Base-by-base conservation (phyloP, 2,888 invertebrate genomes). In the Spialia ferax region DNA sequence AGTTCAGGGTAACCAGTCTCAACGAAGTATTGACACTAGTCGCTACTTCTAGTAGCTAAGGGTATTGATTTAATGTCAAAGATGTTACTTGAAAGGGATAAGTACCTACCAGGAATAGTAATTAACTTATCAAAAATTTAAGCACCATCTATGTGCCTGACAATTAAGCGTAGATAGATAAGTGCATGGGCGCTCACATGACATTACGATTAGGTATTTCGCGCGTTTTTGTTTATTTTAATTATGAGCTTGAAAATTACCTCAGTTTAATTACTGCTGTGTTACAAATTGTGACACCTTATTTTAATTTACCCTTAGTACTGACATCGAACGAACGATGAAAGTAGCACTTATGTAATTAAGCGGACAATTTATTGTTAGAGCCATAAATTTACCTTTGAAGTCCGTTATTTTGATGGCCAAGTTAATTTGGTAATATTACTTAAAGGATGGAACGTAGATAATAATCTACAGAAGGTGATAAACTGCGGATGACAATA, bases 331-430 rank as follows among this genome's bases (percentile, higher is more conserved):
- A 50, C 35, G 50, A 56, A 65, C 22, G 65, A 56, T 57, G 42
- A 52, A 57, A 69, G 32, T 52, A 60, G 61, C 61, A 64, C 65
- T 69, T 61, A 65, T 42, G 64, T 52, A 57, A 69, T 65, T 65
- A 57, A 69, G 56, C 50, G 10, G 26, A 18, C 52, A 63, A 68
- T 63, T 48, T 63, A 63, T 59, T 63, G 15, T 42, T 10, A 45
- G 42, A 56, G 64, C 48, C 55, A 69, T 69, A 59, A 69, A 64
- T 63, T 57, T 57, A 64, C 32, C 22, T 64, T 23, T 56, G 18
- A 35, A 32, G 35, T 23, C n/a, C 65, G 38, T 52, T 65, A 26
- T 52, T 65, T 59, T 57, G n/a, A 65, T 59, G 13, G 29, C 15
- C 18, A 35, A 11, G 32, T 26, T 50, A 48, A 42, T 48, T 61